Base-by-base conservation (phyloP, 2,797 vertebrate genomes). In the Scyliorhinus canicula region DNA sequence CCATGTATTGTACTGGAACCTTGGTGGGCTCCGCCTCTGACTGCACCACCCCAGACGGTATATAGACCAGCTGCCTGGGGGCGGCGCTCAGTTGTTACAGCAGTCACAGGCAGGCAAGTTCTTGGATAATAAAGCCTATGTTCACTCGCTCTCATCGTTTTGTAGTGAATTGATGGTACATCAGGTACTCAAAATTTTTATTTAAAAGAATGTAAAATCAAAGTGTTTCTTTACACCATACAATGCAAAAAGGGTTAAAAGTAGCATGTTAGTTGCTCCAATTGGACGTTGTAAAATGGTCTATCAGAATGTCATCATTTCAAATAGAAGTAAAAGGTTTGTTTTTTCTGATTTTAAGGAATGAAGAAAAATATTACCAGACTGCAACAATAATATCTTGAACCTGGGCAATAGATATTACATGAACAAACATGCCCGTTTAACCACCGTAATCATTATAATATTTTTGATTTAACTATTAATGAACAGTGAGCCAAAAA, bases 381-480 rank as follows among this genome's bases (percentile, higher is more conserved):
- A n/a, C 19, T 85, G 60, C 14, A 93, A 44, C 57, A 93, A 93
- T 63, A 6, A 31, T 28, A 31, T 35, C 16, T 90, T 44, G n/a
- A 93, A 44, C 65, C 57, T 44, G n/a, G n/a, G 7, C 35, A 60
- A 63, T 35, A 63, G 60, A 19, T 65, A 3, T 44, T 21, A 63
- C 40, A 93, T 26, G 16, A 93, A 0, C 35, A 60, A 93, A 93
- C 16, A 65, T 93, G 21, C 35, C 60, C 19, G 40, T 93, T 11
- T 93, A 93, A 26, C 24, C 35, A 2, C 35, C 12, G 44, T 65
- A 40, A 44, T 67, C 24, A 67, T 28, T n/a, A 40, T 63, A 40
- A 91, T 91, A 16, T 93, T 93, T 93, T 93, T 93, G 9, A 67
- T 47, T 67, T 12, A 93, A 47, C n/a, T 44, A 67, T 67, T 44